Conservation (phyloP, 2,797 vertebrate species). For the Ctenopoma multispine region DNA sequence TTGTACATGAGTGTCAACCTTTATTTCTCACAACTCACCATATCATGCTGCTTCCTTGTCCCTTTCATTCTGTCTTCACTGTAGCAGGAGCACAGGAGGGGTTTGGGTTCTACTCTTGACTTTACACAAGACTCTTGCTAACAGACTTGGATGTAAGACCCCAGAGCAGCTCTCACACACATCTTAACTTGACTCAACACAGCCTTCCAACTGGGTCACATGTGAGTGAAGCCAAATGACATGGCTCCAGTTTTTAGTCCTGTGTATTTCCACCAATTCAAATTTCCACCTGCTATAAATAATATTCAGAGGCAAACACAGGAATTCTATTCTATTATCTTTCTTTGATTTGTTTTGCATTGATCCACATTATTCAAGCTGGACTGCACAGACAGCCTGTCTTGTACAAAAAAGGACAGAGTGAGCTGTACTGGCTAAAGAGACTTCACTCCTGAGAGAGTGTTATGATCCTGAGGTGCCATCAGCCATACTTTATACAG, state of each 20-base stretch:
- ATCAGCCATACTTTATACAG: no score
- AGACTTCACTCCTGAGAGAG: no score
- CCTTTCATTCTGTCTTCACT: constrained; percentile 24
- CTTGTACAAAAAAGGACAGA: no score
- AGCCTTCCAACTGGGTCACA: constrained; percentile 49
- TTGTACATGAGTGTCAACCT: constrained; percentile 35
- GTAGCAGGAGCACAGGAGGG: constrained; percentile 28
- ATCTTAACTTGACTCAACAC: constrained; percentile 29
- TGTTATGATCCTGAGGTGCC: no score
- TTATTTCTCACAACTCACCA: constrained; percentile 40
- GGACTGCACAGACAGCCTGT: no score
- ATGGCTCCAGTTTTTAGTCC: constrained; percentile 6
- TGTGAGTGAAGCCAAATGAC: constrained; percentile 31
- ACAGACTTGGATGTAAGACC: constrained; percentile 33
- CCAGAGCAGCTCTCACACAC: constrained; percentile 32
- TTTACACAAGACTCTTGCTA: constrained; percentile 49
- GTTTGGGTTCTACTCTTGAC: constrained; percentile 32
- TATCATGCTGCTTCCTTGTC: constrained; percentile 44
- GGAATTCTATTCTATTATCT: neutral
- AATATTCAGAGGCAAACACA: constrained; percentile 41
- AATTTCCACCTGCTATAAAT: constrained; percentile 2
- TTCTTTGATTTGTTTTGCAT: constrained; percentile 26
- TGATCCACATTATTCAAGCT: neutral
- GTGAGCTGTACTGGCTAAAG: no score
- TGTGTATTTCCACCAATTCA: constrained; percentile 15